Evolutionary conservation across 2,888 invertebrate species (phyloP).

Genomic region (Tridacna crocea): DNA sequence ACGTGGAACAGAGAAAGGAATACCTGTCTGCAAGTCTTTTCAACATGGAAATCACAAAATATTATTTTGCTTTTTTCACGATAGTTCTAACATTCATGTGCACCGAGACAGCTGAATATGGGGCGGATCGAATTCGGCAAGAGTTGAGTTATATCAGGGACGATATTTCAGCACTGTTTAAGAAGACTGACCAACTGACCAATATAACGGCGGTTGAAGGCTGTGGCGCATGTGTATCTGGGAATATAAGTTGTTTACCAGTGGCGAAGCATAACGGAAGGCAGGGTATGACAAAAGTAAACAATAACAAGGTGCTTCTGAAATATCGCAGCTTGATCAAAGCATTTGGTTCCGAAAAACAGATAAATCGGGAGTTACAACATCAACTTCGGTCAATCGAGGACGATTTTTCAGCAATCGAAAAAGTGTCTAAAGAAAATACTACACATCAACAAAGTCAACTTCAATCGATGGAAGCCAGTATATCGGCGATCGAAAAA

Average conservation of each 20-base stretch:
- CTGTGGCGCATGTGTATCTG: neutral
- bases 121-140: neutral
- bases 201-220: neutral
- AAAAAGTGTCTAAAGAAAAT: neutral
- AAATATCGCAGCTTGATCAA: neutral
- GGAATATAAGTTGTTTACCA: neutral
- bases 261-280: neutral
- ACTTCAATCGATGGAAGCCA: neutral
- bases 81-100: no score
- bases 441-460: neutral
- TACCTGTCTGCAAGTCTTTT: no score
- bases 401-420: neutral
- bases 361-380: neutral
- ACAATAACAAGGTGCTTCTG: no score
- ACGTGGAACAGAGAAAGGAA: no score
- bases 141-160: neutral
- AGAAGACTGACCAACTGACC: no score
- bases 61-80: no score
- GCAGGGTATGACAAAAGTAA: no score
- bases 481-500: neutral
- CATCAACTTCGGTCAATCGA: neutral
- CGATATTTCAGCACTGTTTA: neutral
- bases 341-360: neutral
- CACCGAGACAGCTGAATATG: no score
- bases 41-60: no score